Evolutionary conservation across 2,888 invertebrate genomes (phyloP).

Genomic region (Malthinus flaveolus): DNA sequence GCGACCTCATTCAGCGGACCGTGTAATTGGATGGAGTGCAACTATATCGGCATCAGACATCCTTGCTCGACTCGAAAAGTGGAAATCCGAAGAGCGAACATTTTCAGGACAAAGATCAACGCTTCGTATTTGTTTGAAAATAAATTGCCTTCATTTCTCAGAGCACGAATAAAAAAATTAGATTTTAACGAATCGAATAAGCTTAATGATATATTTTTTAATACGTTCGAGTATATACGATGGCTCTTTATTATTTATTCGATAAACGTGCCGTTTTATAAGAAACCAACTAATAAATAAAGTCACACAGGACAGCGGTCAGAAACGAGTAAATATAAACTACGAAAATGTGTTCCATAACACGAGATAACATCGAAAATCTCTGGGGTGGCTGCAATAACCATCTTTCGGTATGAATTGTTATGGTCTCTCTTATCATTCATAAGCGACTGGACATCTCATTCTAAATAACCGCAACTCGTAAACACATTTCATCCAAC

Average conservation of each 20-base stretch:
- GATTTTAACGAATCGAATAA: conserved; percentile 6
- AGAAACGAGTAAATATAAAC: conserved; percentile 41
- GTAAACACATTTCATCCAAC: conserved; percentile 41
- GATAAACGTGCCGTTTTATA: neutral
- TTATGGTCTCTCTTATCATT: conserved; percentile 40
- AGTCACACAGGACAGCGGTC: conserved; percentile 16
- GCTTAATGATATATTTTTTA: conserved; percentile 12
- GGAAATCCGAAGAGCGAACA: conserved; percentile 34
- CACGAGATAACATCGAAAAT: conserved; percentile 48
- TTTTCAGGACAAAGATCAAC: conserved; percentile 34
- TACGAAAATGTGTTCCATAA: conserved; percentile 48
- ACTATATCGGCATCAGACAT: conserved; percentile 44
- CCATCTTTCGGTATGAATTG: conserved; percentile 44
- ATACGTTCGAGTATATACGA: neutral
- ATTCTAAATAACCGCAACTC: conserved; percentile 40
- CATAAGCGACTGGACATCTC: conserved; percentile 41
- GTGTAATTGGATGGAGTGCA: conserved; percentile 54
- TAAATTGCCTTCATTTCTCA: conserved; percentile 16
- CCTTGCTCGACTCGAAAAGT: conserved; percentile 33
- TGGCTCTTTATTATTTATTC: neutral
- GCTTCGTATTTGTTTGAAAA: conserved; percentile 28
- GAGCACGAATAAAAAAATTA: conserved; percentile 1
- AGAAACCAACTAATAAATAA: conserved; percentile 14
- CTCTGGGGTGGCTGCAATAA: conserved; percentile 48
- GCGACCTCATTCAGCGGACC: conserved; percentile 52